Percentiles rank a stretch among this genome's conserved stretches.
Conservation (phyloP, 1,140 invertebrate species). For the Temnothorax longispinosus region DNA sequence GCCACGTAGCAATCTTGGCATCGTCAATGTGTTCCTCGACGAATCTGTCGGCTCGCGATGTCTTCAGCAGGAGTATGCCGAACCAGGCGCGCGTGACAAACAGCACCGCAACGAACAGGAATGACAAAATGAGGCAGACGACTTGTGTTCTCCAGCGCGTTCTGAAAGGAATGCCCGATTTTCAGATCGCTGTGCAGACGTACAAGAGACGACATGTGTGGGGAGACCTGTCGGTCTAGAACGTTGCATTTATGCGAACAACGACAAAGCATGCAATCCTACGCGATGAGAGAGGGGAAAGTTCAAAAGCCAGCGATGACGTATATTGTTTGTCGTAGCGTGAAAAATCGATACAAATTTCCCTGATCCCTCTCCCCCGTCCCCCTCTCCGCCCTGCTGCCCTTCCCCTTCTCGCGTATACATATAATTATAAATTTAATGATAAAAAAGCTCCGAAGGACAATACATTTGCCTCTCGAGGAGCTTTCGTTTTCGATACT, state of each 20-base stretch:
- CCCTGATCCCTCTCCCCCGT: neutral
- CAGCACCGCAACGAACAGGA: conserved; percentile 67
- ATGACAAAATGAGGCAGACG: conserved; percentile 69
- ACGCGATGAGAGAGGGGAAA: neutral
- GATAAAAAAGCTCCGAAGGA: too few relatives aligned
- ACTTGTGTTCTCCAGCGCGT: conserved; percentile 74
- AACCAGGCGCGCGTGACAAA: conserved; percentile 72
- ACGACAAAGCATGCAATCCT: neutral
- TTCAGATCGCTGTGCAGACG: neutral
- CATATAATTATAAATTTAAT: neutral
- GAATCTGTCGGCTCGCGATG: conserved; percentile 25
- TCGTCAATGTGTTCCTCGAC: conserved; percentile 62
- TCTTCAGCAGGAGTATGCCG: conserved; percentile 64
- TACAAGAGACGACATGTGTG: neutral
- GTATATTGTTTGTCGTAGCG: neutral
- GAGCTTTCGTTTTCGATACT: conserved; percentile 45
- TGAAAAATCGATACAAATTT: conserved; percentile 51
- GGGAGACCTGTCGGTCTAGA: neutral
- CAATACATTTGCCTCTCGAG: neutral
- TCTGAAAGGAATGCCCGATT: conserved; percentile 54
- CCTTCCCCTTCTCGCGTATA: neutral
- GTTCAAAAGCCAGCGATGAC: conserved; percentile 38
- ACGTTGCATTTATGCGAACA: neutral
- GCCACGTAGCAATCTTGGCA: conserved; percentile 79
- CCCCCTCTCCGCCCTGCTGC: neutral